These are phyloP conservation scores for Erythrolamprus reginae DNA, from an alignment of 2,113 vertebrate species.

Conservation along the genomic window DNA sequence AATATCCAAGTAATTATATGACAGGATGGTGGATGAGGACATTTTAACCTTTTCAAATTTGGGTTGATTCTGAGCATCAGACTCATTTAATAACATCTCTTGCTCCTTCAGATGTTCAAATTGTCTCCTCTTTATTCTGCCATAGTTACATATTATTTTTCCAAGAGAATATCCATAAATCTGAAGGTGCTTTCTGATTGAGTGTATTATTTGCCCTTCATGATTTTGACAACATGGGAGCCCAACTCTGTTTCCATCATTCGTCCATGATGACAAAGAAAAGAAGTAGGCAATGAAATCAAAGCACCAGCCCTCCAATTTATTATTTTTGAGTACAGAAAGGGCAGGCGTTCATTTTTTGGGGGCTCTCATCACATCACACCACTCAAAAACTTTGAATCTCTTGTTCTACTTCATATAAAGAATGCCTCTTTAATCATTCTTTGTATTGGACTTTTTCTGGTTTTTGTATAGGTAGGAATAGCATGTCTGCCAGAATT, in stretches of 20 bases:
- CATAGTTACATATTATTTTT: not conserved
- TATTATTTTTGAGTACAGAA: not conserved
- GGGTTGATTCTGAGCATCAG: not conserved
- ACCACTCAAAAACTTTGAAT: not conserved
- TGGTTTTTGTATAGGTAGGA: too few species aligned
- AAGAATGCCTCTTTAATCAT: too few species aligned
- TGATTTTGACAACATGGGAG: not conserved
- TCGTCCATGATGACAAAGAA: not conserved
- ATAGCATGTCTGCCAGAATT: not conserved
- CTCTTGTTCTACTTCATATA: too few species aligned
- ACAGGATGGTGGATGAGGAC: not conserved
- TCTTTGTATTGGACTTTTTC: not conserved
- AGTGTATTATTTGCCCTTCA: not conserved
- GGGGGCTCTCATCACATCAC: not conserved
- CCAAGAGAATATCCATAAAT: not conserved
- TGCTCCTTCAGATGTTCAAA: not conserved
- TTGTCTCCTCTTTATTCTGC: not conserved
- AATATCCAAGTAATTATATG: not conserved
- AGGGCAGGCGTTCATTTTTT: not conserved
- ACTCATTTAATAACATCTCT: not conserved
- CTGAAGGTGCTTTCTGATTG: not conserved
- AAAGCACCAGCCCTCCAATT: not conserved
- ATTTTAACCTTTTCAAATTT: not conserved
- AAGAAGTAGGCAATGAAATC: not conserved
- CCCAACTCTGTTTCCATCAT: not conserved